Base-by-base conservation (phyloP, 2,113 vertebrate species). In the Channa argus region DNA sequence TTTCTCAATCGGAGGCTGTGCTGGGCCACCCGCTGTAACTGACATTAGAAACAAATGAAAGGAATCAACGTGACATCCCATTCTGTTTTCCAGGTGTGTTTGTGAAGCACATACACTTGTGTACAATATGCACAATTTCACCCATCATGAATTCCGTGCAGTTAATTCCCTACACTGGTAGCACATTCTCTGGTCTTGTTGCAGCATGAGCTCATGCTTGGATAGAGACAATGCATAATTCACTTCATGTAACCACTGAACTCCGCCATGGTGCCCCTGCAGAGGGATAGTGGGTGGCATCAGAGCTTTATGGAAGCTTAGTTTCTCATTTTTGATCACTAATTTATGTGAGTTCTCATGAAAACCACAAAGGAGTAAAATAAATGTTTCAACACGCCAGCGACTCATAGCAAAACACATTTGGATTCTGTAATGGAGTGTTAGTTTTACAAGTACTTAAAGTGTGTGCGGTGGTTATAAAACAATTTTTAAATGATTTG, bases 211-310 rank as follows among this genome's bases (percentile, higher is more conserved):
- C 60, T 74, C 56, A 62, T 49, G 72, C 70, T 71, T 43, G 53
- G 55, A 63, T 54, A 66, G 81, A 84, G 52, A 79, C 3, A 37
- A 75, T 82, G 5, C 80, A 86, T 85, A 74, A 89, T 87, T 87
- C 60, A 82, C 65, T 54, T 37, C 33, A 4, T 83, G 64, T 74
- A 80, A 67, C 36, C 63, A 39, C 59, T 14, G 43, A 70, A 58
- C 53, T 61, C 74, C 62, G 24, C n/a, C 24, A 1, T 36, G 56
- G 49, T 6, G 0, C 55, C 76, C 68, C 54, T n/a, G 44, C 9
- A 5, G 52, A 14, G 52, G 34, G 46, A 34, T 5, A 10, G 39
- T 3, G 15, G 37, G 50, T 15, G 33, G 66, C 14, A 58, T 5
- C 44, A 45, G 33, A 46, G 52, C 12, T 34, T 60, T 43, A 12